Conservation (phyloP, 2,113 vertebrate genomes). For the Apeltes quadracus region DNA sequence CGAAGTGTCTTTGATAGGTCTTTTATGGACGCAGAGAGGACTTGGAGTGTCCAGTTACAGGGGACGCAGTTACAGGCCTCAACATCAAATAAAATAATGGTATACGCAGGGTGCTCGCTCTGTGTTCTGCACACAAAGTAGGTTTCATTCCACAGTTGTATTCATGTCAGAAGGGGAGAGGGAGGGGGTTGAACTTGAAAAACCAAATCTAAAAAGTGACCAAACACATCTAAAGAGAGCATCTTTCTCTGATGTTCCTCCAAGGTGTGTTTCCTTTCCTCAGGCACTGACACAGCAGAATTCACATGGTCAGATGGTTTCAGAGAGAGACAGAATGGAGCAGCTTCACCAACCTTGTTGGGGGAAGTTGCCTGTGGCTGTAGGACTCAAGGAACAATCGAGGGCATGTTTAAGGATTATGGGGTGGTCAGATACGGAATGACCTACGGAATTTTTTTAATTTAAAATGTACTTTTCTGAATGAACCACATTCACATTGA, state of each 20-base stretch:
- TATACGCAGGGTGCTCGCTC: fast-evolving
- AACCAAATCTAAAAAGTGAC: constrained; percentile 5
- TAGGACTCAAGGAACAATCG: background rate
- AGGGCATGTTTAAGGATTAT: background rate
- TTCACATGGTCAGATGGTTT: background rate
- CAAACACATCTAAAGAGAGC: background rate
- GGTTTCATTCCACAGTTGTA: constrained; percentile 3
- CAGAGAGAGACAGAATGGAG: background rate
- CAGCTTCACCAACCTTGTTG: background rate
- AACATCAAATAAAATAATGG: constrained; percentile 31
- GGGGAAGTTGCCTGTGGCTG: background rate
- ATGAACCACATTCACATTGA: background rate
- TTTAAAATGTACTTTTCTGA: background rate
- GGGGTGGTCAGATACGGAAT: background rate
- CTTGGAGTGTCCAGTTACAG: constrained; percentile 47
- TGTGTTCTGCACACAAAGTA: background rate
- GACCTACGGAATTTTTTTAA: background rate
- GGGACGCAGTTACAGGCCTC: constrained; percentile 27
- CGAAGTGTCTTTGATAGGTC: constrained; percentile 41
- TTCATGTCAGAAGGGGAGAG: background rate
- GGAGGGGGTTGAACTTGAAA: background rate
- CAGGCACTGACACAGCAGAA: background rate
- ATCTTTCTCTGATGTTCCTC: background rate
- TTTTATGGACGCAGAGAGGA: constrained; percentile 56
- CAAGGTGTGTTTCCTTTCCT: constrained; percentile 1